Evolutionary conservation across 2,113 vertebrate genomes (phyloP), one percentile per base, ranked within the genome.

Genomic region (Formicarius rufipectus): DNA sequence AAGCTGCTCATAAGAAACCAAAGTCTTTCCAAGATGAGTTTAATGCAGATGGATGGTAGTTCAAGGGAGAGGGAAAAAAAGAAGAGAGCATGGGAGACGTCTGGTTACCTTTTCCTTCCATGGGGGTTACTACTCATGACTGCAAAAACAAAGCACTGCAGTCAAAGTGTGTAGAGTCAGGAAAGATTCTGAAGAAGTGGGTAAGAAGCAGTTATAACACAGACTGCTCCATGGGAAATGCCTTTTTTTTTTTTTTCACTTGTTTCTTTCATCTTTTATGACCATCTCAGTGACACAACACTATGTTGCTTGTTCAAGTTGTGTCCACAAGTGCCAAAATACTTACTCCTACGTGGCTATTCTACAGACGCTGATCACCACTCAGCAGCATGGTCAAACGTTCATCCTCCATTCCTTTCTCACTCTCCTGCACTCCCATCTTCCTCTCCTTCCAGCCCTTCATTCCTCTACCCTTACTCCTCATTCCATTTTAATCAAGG

Each of bases 401-500:
- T 84, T 39, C 37, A 37, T 33, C 64, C 72, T 68, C 40, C n/a
- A 23, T 47, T 74, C 64, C 52, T 68, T 87, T 68, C 66, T 87
- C 74, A 28, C 14, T 76, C 40, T 89, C 52, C 52, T 58, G 50
- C 58, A 87, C 8, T 89, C 67, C 28, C 4, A n/a, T 81, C 35
- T 84, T 90, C 33, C 72, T 80, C 47, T 79, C 24, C 53, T 95
- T 68, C 35, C 74, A 93, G 94, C n/a, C 47, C 73, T 91, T 92
- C 80, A 74, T n/a, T 94, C 42, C 89, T 84, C 64, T 79, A 84
- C 60, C 85, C 84, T 95, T 60, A 93, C 92, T 94, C 93, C 64
- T 87, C 89, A 84, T 83, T 98, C 94, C 89, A 93, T 97, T 96
- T 97, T 97, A 96, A 98, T 97, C 97, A 97, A 98, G 96, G 93